Percentiles rank a stretch among this genome's conserved stretches.
Evolutionary conservation across 2,888 invertebrate species (phyloP).

Genomic region (Ennomos fuscantarius): DNA sequence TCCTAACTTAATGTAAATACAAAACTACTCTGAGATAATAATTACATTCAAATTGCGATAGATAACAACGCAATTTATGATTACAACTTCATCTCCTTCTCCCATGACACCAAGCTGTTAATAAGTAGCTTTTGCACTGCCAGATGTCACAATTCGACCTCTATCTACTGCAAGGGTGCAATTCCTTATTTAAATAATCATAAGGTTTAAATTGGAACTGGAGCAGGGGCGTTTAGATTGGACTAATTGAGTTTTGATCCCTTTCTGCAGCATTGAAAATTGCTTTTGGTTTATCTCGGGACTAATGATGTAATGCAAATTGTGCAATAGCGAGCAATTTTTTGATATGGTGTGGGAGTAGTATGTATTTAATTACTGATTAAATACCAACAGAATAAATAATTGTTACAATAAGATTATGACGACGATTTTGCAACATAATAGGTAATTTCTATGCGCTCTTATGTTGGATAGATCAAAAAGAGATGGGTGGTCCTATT

Average conservation of each 20-base stretch:
- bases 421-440: too few relatives aligned
- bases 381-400: too few relatives aligned
- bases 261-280: slow-evolving; percentile 43
- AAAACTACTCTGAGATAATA: too few relatives aligned
- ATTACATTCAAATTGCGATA: slow-evolving; percentile 17
- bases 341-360: not conserved
- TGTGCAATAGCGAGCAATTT: slow-evolving; percentile 26
- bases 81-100: slow-evolving; percentile 28
- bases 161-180: slow-evolving; percentile 35
- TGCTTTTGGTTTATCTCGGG: slow-evolving; percentile 35
- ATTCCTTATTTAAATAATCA: not conserved
- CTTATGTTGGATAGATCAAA: too few relatives aligned
- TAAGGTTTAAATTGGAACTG: slow-evolving; percentile 21
- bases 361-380: too few relatives aligned
- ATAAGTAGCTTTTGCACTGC: slow-evolving; percentile 48
- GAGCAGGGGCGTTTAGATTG: slow-evolving; percentile 21
- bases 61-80: slow-evolving; percentile 15
- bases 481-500: too few relatives aligned
- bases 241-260: slow-evolving; percentile 66
- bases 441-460: too few relatives aligned
- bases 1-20: too few relatives aligned
- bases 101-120: slow-evolving; percentile 49
- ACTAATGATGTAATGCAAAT: slow-evolving; percentile 38
- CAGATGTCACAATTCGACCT: slow-evolving; percentile 58
- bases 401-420: too few relatives aligned